phyloP scores from a whole-genome alignment of 2,888 invertebrate genomes.

The Thereva nobilitata region DNA sequence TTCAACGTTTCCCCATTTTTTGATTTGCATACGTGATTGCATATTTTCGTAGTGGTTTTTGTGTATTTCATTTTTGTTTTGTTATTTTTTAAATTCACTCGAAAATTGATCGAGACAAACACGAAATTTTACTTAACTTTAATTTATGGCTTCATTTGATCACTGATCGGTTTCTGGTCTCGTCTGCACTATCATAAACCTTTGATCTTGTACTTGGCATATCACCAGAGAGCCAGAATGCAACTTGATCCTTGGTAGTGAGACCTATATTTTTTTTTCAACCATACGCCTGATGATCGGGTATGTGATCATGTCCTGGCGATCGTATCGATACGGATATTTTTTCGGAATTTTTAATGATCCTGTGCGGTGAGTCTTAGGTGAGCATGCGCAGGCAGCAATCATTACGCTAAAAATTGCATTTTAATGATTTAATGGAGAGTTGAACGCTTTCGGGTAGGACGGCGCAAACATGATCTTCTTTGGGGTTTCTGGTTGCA shows the following conservation, averaged over 20 bases:
- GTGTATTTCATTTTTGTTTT: too few species aligned
- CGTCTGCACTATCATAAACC: constrained; percentile 8
- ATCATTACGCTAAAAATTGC: constrained; percentile 31
- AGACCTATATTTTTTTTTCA: too few species aligned
- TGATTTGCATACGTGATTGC: constrained; percentile 28
- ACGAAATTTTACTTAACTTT: constrained; percentile 32
- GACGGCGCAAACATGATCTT: constrained; percentile 3
- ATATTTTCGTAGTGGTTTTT: constrained; percentile 5
- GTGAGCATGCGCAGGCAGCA: neutral
- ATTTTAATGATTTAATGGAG: constrained; percentile 33
- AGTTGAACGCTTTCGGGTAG: constrained; percentile 23
- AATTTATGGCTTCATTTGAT: constrained; percentile 33
- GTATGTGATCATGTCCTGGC: too few species aligned
- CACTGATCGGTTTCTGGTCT: constrained; percentile 7
- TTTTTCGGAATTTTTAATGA: too few species aligned
- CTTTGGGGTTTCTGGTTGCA: constrained; percentile 8
- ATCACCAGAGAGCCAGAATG: too few species aligned
- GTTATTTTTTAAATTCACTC: neutral
- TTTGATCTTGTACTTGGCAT: neutral
- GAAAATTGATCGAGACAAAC: constrained; percentile 28
- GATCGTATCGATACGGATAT: too few species aligned
- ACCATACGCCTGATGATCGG: too few species aligned
- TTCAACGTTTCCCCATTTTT: constrained; percentile 4
- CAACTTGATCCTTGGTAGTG: too few species aligned
- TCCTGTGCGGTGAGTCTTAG: too few species aligned